Percentiles rank a stretch among this genome's conserved stretches.
These are phyloP conservation scores for Scaptomyza hsui DNA, from an alignment of 1,140 invertebrate species.

Conservation along the genomic window DNA sequence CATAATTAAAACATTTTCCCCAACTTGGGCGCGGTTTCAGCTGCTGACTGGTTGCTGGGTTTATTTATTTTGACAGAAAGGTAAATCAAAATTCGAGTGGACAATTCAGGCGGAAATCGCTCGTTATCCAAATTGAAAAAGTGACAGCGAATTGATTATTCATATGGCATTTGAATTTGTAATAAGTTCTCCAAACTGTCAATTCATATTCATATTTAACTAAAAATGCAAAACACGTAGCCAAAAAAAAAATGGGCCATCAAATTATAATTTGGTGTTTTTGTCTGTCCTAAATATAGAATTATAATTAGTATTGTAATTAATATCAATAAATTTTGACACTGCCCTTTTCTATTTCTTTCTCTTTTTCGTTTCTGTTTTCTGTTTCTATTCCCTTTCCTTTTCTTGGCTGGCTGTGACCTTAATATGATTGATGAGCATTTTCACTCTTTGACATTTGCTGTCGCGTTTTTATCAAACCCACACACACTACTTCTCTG, in stretches of 20 bases:
- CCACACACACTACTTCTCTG: too few relatives aligned
- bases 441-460: conserved; percentile 82
- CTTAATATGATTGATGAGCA: conserved; percentile 79
- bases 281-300: conserved; percentile 27
- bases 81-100: conserved; percentile 11
- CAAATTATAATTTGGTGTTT: conserved; percentile 3
- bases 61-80: background rate
- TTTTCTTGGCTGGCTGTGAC: conserved; percentile 60
- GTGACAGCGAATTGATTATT: conserved; percentile 58
- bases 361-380: background rate
- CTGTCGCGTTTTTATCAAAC: conserved; percentile 57
- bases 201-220: conserved; percentile 13
- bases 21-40: background rate
- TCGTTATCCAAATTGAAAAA: conserved; percentile 11
- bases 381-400: conserved; percentile 13
- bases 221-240: background rate
- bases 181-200: conserved; percentile 37
- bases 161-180: conserved; percentile 54
- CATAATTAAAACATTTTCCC: conserved; percentile 61
- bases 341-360: conserved; percentile 47
- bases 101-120: conserved; percentile 12
- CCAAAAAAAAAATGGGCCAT: background rate
- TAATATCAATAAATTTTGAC: conserved; percentile 75
- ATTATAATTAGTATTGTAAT: conserved; percentile 65
- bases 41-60: background rate